phyloP scores from a whole-genome alignment of 2,113 vertebrate genomes.

The Casuarius casuarius region DNA sequence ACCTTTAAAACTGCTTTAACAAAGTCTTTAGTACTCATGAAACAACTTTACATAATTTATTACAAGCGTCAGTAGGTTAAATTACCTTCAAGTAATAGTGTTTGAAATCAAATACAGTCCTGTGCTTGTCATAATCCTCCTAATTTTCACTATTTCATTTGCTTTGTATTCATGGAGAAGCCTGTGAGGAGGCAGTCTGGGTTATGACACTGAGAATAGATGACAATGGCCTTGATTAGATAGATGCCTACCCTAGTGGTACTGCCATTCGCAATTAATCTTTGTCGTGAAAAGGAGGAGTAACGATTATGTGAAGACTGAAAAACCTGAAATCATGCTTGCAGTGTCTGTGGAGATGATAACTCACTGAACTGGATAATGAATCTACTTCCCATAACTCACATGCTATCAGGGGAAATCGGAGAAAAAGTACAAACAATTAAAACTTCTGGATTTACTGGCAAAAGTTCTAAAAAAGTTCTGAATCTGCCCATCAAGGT shows the following conservation, averaged over 20 bases:
- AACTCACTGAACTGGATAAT: slow-evolving; percentile 35
- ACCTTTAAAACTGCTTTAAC: slow-evolving; percentile 23
- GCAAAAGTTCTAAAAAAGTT: not conserved
- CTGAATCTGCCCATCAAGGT: not conserved
- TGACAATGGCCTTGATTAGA: slow-evolving; percentile 30
- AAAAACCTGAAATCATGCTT: slow-evolving; percentile 37
- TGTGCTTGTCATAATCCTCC: slow-evolving; percentile 11
- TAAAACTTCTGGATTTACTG: not conserved
- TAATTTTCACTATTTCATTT: not conserved
- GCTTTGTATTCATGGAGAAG: slow-evolving; percentile 3
- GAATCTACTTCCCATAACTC: slow-evolving; percentile 10
- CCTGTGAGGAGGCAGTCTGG: not conserved
- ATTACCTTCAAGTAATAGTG: not conserved
- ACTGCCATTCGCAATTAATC: slow-evolving; percentile 16
- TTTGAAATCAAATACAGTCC: not conserved
- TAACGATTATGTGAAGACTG: slow-evolving; percentile 5
- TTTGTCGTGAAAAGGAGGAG: slow-evolving; percentile 30
- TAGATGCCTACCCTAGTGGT: not conserved
- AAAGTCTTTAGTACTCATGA: slow-evolving; percentile 24
- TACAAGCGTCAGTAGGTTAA: slow-evolving; percentile 3
- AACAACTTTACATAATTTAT: slow-evolving; percentile 42
- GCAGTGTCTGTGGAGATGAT: not conserved
- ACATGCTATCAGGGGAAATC: not conserved
- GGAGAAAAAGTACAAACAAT: not conserved
- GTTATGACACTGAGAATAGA: slow-evolving; percentile 26